phyloP scores from a whole-genome alignment of 2,888 invertebrate species.

The Arge pagana region DNA sequence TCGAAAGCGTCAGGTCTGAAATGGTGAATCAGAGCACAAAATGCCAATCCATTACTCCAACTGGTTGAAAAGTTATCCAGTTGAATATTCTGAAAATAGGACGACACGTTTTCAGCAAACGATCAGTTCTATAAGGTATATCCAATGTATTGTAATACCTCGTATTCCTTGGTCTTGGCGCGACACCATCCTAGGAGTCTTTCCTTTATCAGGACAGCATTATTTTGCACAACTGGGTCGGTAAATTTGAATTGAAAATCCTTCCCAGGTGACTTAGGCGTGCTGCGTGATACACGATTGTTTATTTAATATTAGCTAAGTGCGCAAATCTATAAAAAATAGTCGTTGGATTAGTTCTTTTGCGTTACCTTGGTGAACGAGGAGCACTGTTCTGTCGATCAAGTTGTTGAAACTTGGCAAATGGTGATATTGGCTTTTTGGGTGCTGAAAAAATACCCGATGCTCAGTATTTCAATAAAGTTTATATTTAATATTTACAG shows the following conservation, averaged over 20 bases:
- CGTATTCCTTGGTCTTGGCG: slow-evolving; percentile 96
- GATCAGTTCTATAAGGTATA: slow-evolving; percentile 27
- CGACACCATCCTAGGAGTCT: slow-evolving; percentile 96
- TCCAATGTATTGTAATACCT: slow-evolving; percentile 71
- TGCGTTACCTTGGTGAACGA: slow-evolving; percentile 74
- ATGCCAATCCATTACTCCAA: slow-evolving; percentile 98
- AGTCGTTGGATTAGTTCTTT: neutral
- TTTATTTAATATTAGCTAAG: no score
- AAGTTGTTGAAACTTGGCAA: slow-evolving; percentile 90
- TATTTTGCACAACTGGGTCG: slow-evolving; percentile 86
- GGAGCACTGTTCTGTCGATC: slow-evolving; percentile 83
- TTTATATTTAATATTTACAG: neutral
- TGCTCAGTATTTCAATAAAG: neutral
- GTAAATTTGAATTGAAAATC: slow-evolving; percentile 86
- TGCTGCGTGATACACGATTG: no score
- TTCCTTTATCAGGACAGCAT: slow-evolving; percentile 95
- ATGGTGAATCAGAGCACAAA: slow-evolving; percentile 98
- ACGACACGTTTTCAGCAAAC: slow-evolving; percentile 21
- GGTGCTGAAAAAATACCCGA: slow-evolving; percentile 45
- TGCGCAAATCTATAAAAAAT: no score
- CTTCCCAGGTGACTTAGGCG: slow-evolving; percentile 75
- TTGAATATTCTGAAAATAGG: slow-evolving; percentile 83
- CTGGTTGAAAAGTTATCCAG: slow-evolving; percentile 98
- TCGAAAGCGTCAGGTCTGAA: slow-evolving; percentile 98
- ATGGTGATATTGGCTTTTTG: slow-evolving; percentile 78